Evolutionary conservation across 1,140 invertebrate species (phyloP), one percentile per base, ranked within the genome.

Genomic region (Oryctes rhinoceros): DNA sequence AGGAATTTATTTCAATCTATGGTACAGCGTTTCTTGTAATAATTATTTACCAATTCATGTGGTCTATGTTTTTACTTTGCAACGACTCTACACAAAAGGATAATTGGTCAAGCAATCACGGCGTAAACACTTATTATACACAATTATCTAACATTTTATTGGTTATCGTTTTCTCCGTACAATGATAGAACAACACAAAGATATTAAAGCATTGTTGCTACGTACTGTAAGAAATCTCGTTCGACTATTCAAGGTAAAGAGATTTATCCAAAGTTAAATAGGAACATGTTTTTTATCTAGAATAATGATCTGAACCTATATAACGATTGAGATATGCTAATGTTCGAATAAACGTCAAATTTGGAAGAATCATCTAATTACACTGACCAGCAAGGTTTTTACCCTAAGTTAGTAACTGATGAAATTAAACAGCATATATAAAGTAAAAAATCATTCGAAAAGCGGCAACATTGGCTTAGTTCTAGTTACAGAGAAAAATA

Each of bases 61-160:
- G 13, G 53, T 59, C 15, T 59, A 59, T 59, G 18, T 59, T 59
- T 59, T 18, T 44, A 59, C 13, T 53, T 53, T 53, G 11, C 49
- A 53, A 59, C 1, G n/a, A 18, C 53, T 59, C 0, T n/a, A 18
- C 7, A 59, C 53, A 59, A 59, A 53, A 7, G n/a, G n/a, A 59
- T 59, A 59, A 59, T 59, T 18, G n/a, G 3, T 59, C 15, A 18
- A 18, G 15, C 53, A 18, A n/a, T n/a, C 15, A 59, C 5, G n/a
- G n/a, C 53, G 53, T 59, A 59, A n/a, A 59, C 53, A 59, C 20
- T 59, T 59, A 59, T 59, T 59, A 59, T 59, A 3, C 18, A 59
- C 18, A 59, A 59, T 59, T 59, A 18, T 18, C 53, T 59, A 59
- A 59, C 15, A 15, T 15, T 59, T 7, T 18, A 18, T 59, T n/a